phyloP scores from a whole-genome alignment of 2,888 invertebrate species.

The Melanostoma scalare region DNA sequence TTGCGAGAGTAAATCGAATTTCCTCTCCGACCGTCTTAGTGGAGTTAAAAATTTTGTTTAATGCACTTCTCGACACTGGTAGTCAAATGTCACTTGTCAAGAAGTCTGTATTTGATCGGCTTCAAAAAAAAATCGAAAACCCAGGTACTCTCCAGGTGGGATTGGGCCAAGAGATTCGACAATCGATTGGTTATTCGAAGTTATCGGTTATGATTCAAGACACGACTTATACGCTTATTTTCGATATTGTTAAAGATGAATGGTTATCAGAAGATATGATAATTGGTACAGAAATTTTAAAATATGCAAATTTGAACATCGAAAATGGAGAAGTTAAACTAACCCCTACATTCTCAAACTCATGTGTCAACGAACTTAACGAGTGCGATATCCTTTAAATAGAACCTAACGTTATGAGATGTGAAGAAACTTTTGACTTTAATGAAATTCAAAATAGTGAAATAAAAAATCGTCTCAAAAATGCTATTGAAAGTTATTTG shows the following conservation, averaged over 20 bases:
- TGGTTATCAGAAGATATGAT: conserved; percentile 24
- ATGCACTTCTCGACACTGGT: conserved; percentile 10
- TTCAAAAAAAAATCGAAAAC: too few relatives aligned
- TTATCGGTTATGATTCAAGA: conserved; percentile 16
- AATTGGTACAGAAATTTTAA: conserved; percentile 25
- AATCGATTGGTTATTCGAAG: conserved; percentile 12
- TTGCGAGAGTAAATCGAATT: conserved; percentile 11
- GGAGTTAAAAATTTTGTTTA: conserved; percentile 8
- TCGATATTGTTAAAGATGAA: conserved; percentile 29
- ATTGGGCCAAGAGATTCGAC: conserved; percentile 11
- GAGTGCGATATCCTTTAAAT: conserved; percentile 10
- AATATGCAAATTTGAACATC: conserved; percentile 30
- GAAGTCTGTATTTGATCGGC: background rate
- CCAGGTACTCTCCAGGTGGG: too few relatives aligned
- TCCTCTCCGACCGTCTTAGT: background rate
- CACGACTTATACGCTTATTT: conserved; percentile 22
- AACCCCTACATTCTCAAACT: conserved; percentile 13
- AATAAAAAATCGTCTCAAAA: conserved; percentile 10
- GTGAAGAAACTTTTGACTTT: conserved; percentile 16
- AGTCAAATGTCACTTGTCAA: conserved; percentile 9
- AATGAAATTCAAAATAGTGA: conserved; percentile 9
- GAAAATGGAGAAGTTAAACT: conserved; percentile 27
- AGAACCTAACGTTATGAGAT: conserved; percentile 6
- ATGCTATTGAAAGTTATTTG: conserved; percentile 4
- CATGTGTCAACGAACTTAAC: conserved; percentile 3